Percentiles rank a stretch among this genome's conserved stretches.
phyloP scores from a whole-genome alignment of 1,140 invertebrate species.

The Rhagoletis pomonella region DNA sequence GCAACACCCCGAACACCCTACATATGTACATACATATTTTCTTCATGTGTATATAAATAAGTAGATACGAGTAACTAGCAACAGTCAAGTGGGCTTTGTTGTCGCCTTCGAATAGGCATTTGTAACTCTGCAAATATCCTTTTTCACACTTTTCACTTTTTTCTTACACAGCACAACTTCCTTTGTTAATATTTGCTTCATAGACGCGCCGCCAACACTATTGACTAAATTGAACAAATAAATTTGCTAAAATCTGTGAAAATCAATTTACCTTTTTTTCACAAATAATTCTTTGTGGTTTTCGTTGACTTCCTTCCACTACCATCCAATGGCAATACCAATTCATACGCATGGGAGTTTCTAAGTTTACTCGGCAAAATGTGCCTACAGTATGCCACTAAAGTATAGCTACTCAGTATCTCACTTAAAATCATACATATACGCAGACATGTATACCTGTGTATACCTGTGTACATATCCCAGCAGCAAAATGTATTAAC shows the following conservation, averaged over 20 bases:
- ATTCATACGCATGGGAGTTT: neutral
- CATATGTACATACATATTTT: no score
- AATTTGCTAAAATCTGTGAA: constrained; percentile 51
- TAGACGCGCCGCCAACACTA: neutral
- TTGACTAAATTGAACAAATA: constrained; percentile 40
- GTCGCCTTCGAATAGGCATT: neutral
- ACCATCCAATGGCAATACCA: neutral
- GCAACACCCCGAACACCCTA: no score
- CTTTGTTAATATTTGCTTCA: no score
- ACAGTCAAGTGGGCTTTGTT: neutral
- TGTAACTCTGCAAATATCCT: neutral
- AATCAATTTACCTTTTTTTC: constrained; percentile 54
- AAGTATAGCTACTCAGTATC: no score
- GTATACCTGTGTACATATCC: neutral
- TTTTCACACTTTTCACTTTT: neutral
- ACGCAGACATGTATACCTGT: neutral
- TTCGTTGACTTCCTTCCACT: neutral
- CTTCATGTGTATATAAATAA: no score
- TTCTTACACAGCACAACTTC: neutral
- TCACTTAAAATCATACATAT: neutral
- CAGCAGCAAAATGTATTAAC: neutral
- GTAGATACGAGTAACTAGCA: neutral
- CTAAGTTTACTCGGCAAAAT: neutral
- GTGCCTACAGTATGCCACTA: no score
- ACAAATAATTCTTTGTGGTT: constrained; percentile 32